Evolutionary conservation across 2,888 invertebrate species (phyloP).

Genomic region (Rhyacophila evoluta): DNA sequence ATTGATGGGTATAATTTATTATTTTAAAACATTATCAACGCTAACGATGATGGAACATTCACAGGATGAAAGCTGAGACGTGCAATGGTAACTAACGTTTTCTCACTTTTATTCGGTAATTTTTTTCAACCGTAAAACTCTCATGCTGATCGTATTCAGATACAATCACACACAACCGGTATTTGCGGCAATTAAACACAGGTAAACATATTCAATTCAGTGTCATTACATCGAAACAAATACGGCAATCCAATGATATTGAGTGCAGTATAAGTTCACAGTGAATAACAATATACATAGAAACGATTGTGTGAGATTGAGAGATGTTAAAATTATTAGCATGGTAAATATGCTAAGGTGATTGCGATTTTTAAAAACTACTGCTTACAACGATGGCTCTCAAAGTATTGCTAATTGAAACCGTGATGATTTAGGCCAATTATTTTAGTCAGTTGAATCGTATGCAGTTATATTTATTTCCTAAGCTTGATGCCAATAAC

Average conservation of each 20-base stretch:
- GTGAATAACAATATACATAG: neutral
- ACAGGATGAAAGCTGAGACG: neutral
- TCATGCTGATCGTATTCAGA: neutral
- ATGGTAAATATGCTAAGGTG: neutral
- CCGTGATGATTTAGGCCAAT: constrained; percentile 6
- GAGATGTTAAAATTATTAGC: neutral
- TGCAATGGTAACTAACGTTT: neutral
- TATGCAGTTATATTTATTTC: neutral
- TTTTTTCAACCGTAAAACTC: neutral
- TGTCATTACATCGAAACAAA: neutral
- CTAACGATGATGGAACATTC: neutral
- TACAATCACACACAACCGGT: neutral
- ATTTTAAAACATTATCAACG: neutral
- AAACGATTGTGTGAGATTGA: neutral
- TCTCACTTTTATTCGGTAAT: neutral
- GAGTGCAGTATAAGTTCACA: too few relatives aligned
- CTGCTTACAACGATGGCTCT: neutral
- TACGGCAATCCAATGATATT: too few relatives aligned
- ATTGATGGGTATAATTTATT: neutral
- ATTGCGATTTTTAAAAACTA: neutral
- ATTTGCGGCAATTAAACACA: neutral
- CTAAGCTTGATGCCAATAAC: neutral
- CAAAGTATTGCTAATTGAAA: neutral
- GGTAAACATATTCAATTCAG: neutral
- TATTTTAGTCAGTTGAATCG: neutral